A percentile compares a stretch with the other conserved stretches of the same genome.
Evolutionary conservation across 2,888 invertebrate genomes (phyloP).

Genomic region (Torymus tubicola): DNA sequence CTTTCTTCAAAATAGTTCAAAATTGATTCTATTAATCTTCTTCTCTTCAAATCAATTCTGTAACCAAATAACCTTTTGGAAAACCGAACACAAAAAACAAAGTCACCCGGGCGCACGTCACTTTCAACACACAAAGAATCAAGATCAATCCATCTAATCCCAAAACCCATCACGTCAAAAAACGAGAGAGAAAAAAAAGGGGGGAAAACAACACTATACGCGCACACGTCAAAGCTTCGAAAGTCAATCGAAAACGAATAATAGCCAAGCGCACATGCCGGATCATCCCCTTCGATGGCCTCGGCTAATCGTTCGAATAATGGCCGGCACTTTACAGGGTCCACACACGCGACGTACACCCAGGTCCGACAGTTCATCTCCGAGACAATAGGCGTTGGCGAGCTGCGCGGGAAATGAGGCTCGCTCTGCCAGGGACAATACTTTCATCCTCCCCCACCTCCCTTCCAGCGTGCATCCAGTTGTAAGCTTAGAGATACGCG

Average conservation of each 20-base stretch:
- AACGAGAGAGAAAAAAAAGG: too few species aligned
- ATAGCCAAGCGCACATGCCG: background rate
- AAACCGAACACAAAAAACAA: too few species aligned
- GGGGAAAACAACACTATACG: background rate
- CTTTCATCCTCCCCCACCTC: background rate
- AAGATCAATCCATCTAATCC: too few species aligned
- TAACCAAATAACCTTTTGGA: too few species aligned
- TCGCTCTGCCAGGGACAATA: constrained; percentile 17
- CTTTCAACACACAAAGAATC: too few species aligned
- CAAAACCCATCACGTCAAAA: too few species aligned
- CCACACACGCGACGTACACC: background rate
- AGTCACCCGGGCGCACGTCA: too few species aligned
- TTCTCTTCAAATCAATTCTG: too few species aligned
- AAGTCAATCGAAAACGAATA: constrained; percentile 16
- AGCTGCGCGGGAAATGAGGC: constrained; percentile 24
- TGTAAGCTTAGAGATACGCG: too few species aligned
- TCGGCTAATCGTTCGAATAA: constrained; percentile 36
- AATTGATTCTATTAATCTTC: too few species aligned
- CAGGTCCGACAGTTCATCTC: background rate
- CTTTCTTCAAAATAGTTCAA: too few species aligned
- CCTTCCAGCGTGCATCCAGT: too few species aligned
- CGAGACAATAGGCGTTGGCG: constrained; percentile 25
- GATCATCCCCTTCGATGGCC: constrained; percentile 8
- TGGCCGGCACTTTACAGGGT: constrained; percentile 19
- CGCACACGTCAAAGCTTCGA: background rate